A percentile compares a stretch with the other conserved stretches of the same genome.
Conservation (phyloP, 2,797 vertebrate genomes). For the Dicrostonyx torquatus region DNA sequence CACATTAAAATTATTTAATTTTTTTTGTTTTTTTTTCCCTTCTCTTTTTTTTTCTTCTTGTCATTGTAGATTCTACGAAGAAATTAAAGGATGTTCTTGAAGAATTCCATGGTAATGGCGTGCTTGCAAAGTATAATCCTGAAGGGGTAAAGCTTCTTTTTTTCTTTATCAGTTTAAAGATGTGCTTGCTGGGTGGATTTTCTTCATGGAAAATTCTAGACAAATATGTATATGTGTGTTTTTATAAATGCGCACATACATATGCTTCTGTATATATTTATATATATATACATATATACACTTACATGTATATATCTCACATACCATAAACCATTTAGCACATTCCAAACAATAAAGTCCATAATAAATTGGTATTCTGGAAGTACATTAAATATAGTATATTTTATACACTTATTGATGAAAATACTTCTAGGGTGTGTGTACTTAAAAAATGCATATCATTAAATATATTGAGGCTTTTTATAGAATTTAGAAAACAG, state of each 20-base stretch:
- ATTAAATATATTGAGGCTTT: not conserved
- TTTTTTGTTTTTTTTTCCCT: constrained; percentile 69
- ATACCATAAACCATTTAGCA: constrained; percentile 33
- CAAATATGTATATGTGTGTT: constrained; percentile 37
- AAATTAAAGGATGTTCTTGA: constrained; percentile 96
- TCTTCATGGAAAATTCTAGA: constrained; percentile 29
- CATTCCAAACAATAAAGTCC: constrained; percentile 15
- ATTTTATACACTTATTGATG: not conserved
- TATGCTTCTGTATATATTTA: not conserved
- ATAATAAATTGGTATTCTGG: not conserved
- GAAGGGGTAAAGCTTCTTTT: constrained; percentile 91
- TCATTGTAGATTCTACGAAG: constrained; percentile 93
- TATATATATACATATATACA: not conserved
- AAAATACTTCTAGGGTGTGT: not conserved
- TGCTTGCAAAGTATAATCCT: constrained; percentile 96
- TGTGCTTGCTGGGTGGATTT: not conserved
- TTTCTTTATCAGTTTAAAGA: constrained; percentile 50
- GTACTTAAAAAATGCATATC: not conserved
- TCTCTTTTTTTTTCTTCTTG: not conserved
- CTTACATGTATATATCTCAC: constrained; percentile 30
- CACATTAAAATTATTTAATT: not conserved
- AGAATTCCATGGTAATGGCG: constrained; percentile 95
- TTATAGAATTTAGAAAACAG: not conserved
- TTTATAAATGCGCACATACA: not conserved
- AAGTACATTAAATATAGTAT: not conserved